Evolutionary conservation across 2,797 vertebrate species (phyloP), one percentile per base, ranked within the genome.

Genomic region (Heliangelus exortis): DNA sequence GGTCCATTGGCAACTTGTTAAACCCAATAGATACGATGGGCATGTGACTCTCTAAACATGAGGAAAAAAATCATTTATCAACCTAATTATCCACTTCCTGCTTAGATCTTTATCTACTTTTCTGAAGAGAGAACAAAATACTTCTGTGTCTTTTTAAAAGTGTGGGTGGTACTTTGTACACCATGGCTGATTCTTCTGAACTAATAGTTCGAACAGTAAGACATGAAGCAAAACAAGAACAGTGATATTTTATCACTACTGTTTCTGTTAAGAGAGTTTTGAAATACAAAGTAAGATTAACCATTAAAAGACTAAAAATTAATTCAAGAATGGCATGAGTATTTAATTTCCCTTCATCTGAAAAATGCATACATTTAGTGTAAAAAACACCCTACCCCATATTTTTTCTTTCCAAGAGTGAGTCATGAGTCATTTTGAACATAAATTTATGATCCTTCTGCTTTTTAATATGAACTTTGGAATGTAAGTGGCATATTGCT

Each of bases 181-280:
- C 43, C 29, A 39, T 45, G 22, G 7, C 33, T 84, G 23, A 80
- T 90, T 92, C 55, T 82, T 75, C 48, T 80, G 58, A 95, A 47
- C 43, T 54, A 43, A 16, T 23, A 78, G 34, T 69, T 82, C 55
- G 86, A n/a, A 63, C 8, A 81, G 17, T 39, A 77, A 74, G 41
- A 84, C 39, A 69, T 6, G 87, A 67, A 85, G 19, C 17, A 87
- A 69, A 82, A 78, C 8, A 22, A 57, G 14, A 82, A 78, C 5
- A 61, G 28, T 67, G 19, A 31, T 77, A 74, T 71, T 85, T 85
- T 85, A 55, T 72, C 57, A 72, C n/a, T 51, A 81, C 2, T 6
- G 6, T 72, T 91, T 88, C 69, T 91, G 62, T 51, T 69, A 89
- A 84, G 36, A 61, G 17, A 31, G 72, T 84, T 95, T 74, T 65